These are phyloP conservation scores for Laticauda laticaudata DNA, from an alignment of 2,113 vertebrate species.

Conservation along the genomic window DNA sequence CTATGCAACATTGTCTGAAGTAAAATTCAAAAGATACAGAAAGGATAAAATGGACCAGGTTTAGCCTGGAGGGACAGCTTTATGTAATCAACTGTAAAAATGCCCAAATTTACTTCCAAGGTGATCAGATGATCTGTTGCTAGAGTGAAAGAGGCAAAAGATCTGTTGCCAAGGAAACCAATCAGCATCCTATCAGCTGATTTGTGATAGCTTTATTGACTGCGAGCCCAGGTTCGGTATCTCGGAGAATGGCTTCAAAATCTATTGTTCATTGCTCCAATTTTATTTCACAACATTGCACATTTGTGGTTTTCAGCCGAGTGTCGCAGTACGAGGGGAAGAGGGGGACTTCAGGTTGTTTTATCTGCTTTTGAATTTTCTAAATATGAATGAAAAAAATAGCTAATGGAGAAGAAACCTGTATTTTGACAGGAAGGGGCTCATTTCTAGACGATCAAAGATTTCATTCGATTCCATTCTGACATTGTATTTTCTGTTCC, in stretches of 20 bases:
- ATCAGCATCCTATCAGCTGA: slow-evolving; percentile 12
- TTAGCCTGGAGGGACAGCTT: not conserved
- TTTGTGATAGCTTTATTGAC: slow-evolving; percentile 18
- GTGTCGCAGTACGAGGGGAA: too few species aligned
- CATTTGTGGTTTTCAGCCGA: not conserved
- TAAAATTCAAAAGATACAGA: not conserved
- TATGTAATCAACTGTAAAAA: slow-evolving; percentile 11
- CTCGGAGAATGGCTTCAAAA: not conserved
- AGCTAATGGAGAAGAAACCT: not conserved
- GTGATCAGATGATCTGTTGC: slow-evolving; percentile 36
- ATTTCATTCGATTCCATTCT: slow-evolving; percentile 45
- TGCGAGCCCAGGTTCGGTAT: slow-evolving; percentile 20
- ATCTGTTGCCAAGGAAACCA: slow-evolving; percentile 63
- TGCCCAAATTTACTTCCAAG: slow-evolving; percentile 33
- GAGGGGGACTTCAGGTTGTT: not conserved
- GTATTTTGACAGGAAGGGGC: not conserved
- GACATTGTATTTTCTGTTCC: slow-evolving; percentile 51
- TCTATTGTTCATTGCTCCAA: not conserved
- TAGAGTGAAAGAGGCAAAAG: slow-evolving; percentile 38
- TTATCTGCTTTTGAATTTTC: not conserved
- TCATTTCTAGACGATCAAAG: not conserved
- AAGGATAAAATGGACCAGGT: not conserved
- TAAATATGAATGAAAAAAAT: not conserved
- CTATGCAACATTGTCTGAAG: not conserved
- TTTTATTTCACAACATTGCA: not conserved